These are phyloP conservation scores for Oophaga sylvatica DNA, from an alignment of 2,797 vertebrate genomes.

Conservation along the genomic window DNA sequence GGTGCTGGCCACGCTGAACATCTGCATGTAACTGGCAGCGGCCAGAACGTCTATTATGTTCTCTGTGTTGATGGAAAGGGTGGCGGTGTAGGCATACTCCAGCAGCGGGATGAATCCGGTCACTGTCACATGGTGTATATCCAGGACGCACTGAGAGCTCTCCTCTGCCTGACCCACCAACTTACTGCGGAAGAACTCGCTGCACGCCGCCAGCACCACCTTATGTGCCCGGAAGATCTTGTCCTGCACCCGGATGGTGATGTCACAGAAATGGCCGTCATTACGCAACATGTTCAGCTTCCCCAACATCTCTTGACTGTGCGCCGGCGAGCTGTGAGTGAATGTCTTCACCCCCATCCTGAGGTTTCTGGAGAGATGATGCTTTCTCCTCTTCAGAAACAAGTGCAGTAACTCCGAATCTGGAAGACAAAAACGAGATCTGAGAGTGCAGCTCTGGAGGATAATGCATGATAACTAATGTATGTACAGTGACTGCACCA, in stretches of 20 bases:
- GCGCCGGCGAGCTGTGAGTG: slow-evolving; percentile 87
- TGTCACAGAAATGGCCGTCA: slow-evolving; percentile 92
- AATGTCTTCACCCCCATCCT: slow-evolving; percentile 86
- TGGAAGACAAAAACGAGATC: slow-evolving; percentile 7
- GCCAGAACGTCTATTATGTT: slow-evolving; percentile 98
- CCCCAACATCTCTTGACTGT: slow-evolving; percentile 94
- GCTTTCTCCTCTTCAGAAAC: slow-evolving; percentile 23
- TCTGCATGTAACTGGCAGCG: slow-evolving; percentile 96
- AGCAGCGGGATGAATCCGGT: slow-evolving; percentile 93
- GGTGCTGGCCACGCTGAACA: slow-evolving; percentile 97
- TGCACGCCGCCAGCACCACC: slow-evolving; percentile 97
- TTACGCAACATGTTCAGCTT: slow-evolving; percentile 90
- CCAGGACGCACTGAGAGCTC: slow-evolving; percentile 88
- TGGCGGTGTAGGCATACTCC: slow-evolving; percentile 97
- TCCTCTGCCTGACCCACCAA: slow-evolving; percentile 89
- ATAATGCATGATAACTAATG: too few relatives aligned
- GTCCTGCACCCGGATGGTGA: slow-evolving; percentile 97
- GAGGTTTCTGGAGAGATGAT: slow-evolving; percentile 38
- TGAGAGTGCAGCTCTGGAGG: neutral
- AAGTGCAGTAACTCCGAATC: slow-evolving; percentile 20
- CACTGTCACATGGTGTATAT: slow-evolving; percentile 92
- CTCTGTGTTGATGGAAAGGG: slow-evolving; percentile 95
- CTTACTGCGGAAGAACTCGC: slow-evolving; percentile 95
- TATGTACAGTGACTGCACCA: too few relatives aligned
- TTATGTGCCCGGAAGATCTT: slow-evolving; percentile 97